These are phyloP conservation scores for Luidia sarsii DNA, from an alignment of 53 echinoderm and acorn worm species.

Conservation along the genomic window DNA sequence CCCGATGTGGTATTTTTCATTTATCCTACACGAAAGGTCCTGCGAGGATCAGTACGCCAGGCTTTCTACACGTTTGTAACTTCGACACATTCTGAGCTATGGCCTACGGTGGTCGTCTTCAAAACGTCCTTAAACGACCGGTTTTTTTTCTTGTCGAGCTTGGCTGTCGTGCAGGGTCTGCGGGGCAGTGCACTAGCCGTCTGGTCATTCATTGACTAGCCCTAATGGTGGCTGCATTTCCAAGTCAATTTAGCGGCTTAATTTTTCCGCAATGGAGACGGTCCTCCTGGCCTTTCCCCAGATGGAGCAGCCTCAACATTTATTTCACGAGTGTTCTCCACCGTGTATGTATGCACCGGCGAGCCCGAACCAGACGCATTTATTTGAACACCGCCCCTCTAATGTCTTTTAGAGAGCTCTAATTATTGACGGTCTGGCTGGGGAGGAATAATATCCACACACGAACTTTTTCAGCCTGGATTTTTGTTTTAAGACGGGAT, in stretches of 20 bases:
- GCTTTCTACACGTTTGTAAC: too few relatives aligned
- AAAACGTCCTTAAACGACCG: too few relatives aligned
- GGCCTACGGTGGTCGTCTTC: too few relatives aligned
- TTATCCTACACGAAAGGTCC: too few relatives aligned
- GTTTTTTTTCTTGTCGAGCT: too few relatives aligned
- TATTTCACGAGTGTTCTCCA: constrained; percentile 35
- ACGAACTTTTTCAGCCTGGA: constrained; percentile 11
- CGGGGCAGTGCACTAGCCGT: not conserved
- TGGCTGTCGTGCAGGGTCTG: constrained; percentile 12
- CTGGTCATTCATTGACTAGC: constrained; percentile 57
- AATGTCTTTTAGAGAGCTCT: constrained; percentile 62
- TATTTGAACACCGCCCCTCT: not conserved
- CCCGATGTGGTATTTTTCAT: too few relatives aligned
- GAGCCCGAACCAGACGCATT: too few relatives aligned
- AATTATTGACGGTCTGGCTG: constrained; percentile 47
- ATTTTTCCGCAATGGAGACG: constrained; percentile 54
- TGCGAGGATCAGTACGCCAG: too few relatives aligned
- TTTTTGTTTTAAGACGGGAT: too few relatives aligned
- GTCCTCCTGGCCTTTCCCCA: too few relatives aligned
- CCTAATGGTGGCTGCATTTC: constrained; percentile 58
- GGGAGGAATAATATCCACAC: constrained; percentile 42
- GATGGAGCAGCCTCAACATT: constrained; percentile 53
- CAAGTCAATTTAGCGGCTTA: constrained; percentile 61
- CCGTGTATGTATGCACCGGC: constrained; percentile 35
- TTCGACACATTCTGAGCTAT: too few relatives aligned